phyloP scores from a whole-genome alignment of 2,113 vertebrate species.

The Sus scrofa region DNA sequence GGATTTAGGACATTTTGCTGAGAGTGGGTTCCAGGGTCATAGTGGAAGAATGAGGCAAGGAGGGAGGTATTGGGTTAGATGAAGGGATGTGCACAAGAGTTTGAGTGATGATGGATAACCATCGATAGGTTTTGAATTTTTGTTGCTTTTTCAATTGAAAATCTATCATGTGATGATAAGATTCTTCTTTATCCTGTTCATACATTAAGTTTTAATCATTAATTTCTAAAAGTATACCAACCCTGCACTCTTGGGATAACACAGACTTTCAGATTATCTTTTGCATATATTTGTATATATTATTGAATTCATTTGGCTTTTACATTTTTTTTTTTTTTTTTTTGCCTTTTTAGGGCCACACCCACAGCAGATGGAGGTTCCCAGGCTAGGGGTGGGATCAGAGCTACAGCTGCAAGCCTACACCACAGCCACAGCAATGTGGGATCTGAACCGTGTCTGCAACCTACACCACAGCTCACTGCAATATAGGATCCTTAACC shows the following conservation, averaged over 20 bases:
- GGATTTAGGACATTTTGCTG: not conserved
- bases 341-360: too few species aligned
- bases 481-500: too few species aligned
- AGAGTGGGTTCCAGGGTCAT: not conserved
- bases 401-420: too few species aligned
- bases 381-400: too few species aligned
- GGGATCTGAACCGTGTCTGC: too few species aligned
- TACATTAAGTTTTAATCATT: not conserved
- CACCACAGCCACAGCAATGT: too few species aligned
- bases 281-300: not conserved
- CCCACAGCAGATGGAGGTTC: too few species aligned
- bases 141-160: slow-evolving; percentile 12
- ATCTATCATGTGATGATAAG: not conserved
- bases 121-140: not conserved
- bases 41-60: not conserved
- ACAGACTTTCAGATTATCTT: not conserved
- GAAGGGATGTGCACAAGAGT: not conserved
- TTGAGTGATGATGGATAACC: not conserved
- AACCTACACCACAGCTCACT: too few species aligned
- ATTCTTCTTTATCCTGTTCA: not conserved
- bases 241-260: slow-evolving; percentile 10
- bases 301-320: slow-evolving; percentile 19
- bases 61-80: not conserved
- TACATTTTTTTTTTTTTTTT: not conserved
- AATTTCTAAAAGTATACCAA: not conserved